These are phyloP conservation scores for Pollenia griseotomentosa DNA, from an alignment of 2,888 invertebrate species.

Conservation along the genomic window DNA sequence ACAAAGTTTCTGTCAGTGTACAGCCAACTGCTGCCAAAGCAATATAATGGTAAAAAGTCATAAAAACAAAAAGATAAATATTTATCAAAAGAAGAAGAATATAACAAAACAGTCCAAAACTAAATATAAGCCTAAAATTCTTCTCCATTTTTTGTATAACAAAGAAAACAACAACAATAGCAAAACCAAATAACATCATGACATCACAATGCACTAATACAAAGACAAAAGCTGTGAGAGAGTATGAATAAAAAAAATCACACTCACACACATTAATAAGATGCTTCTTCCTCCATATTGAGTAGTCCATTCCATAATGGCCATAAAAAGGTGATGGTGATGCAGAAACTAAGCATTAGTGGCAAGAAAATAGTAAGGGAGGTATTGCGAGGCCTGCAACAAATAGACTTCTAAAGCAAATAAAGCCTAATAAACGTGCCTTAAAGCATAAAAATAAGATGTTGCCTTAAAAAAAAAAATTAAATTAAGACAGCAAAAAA, in stretches of 20 bases:
- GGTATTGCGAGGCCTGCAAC: background rate
- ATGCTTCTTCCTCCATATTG: background rate
- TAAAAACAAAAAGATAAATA: constrained; percentile 64
- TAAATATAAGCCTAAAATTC: constrained; percentile 54
- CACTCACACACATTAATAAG: constrained; percentile 8
- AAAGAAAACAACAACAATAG: constrained; percentile 29
- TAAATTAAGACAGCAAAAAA: background rate
- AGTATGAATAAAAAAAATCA: background rate
- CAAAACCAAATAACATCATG: background rate
- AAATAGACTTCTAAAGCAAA: constrained; percentile 27
- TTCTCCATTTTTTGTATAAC: constrained; percentile 22
- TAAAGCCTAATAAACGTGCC: constrained; percentile 64
- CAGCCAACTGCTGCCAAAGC: constrained; percentile 58
- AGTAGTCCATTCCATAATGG: background rate
- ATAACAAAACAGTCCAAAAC: constrained; percentile 1
- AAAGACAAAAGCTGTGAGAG: constrained; percentile 1
- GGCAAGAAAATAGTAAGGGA: background rate
- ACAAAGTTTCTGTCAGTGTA: constrained; percentile 17
- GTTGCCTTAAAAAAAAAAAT: constrained; percentile 39
- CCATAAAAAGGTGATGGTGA: constrained; percentile 2
- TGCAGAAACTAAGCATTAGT: background rate
- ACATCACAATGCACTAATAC: constrained; percentile 39
- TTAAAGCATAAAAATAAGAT: constrained; percentile 65
- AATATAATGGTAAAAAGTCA: constrained; percentile 32
- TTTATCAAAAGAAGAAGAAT: constrained; percentile 46